phyloP scores from a whole-genome alignment of 1,140 invertebrate genomes.

The Trialeurodes vaporariorum region DNA sequence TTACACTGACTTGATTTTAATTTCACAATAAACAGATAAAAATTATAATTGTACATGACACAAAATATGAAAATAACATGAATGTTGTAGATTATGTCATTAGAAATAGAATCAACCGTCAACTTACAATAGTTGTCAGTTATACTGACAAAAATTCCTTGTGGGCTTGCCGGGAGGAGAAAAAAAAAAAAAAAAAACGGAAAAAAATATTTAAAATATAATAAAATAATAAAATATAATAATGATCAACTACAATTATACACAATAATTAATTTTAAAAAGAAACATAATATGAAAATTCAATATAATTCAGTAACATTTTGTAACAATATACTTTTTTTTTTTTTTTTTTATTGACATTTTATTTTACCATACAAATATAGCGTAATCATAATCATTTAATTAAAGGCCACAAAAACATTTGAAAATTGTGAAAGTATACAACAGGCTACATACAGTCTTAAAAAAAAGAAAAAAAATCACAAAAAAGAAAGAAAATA shows the following conservation, averaged over 20 bases:
- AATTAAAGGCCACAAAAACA: not conserved
- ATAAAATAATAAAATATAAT: not conserved
- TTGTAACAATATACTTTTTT: not conserved
- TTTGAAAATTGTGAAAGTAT: conserved; percentile 1
- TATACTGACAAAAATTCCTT: not conserved
- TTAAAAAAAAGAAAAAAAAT: conserved; percentile 1
- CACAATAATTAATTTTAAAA: conserved; percentile 1
- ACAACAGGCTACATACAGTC: not conserved
- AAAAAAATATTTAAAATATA: not conserved
- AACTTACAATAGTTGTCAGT: not conserved
- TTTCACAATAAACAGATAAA: not conserved
- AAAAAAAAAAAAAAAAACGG: too few species aligned
- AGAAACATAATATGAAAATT: not conserved
- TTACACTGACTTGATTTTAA: not conserved
- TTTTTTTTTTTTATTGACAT: too few species aligned
- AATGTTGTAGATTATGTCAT: not conserved
- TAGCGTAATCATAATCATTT: not conserved
- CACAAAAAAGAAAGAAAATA: not conserved
- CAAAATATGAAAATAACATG: not conserved
- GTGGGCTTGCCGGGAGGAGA: too few species aligned
- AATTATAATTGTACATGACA: not conserved
- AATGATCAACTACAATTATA: not conserved
- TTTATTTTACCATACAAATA: not conserved
- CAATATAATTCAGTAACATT: not conserved
- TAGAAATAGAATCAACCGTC: not conserved